These are phyloP conservation scores for Gymnoscopelus braueri DNA, from an alignment of 2,797 vertebrate species.

Conservation along the genomic window DNA sequence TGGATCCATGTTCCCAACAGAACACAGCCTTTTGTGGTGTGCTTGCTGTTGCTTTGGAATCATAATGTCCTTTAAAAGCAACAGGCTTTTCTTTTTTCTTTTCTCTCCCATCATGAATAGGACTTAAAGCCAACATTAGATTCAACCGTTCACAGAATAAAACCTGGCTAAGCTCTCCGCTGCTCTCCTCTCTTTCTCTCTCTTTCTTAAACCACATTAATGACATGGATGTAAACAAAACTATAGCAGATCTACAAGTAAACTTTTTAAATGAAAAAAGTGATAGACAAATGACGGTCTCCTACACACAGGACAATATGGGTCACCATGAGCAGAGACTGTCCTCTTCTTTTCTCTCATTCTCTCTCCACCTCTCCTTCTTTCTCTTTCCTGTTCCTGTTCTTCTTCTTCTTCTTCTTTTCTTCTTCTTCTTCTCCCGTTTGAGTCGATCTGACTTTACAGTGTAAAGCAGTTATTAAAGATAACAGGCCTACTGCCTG, in stretches of 20 bases:
- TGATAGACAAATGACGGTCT: too few species aligned
- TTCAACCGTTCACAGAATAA: slow-evolving; percentile 44
- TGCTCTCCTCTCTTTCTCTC: slow-evolving; percentile 28
- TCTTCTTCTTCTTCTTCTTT: slow-evolving; percentile 5
- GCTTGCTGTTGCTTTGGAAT: too few species aligned
- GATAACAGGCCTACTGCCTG: too few species aligned
- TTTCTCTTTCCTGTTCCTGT: slow-evolving; percentile 21
- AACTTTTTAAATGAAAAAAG: too few species aligned
- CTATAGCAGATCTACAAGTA: too few species aligned
- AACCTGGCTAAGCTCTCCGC: slow-evolving; percentile 27
- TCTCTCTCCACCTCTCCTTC: slow-evolving; percentile 3
- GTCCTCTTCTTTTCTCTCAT: slow-evolving; percentile 13
- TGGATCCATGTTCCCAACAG: not conserved
- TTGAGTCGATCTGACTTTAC: too few species aligned
- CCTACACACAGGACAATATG: too few species aligned
- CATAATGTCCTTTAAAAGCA: not conserved
- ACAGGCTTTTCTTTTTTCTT: not conserved
- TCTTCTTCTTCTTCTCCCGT: too few species aligned
- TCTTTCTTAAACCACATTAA: slow-evolving; percentile 31
- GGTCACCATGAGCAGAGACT: too few species aligned
- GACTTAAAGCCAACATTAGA: slow-evolving; percentile 22
- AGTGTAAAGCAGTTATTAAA: too few species aligned
- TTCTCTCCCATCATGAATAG: not conserved
- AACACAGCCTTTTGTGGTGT: too few species aligned
- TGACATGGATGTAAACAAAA: slow-evolving; percentile 21